Evolutionary conservation across 2,888 invertebrate genomes (phyloP).

Genomic region (Drosophila pegasa): DNA sequence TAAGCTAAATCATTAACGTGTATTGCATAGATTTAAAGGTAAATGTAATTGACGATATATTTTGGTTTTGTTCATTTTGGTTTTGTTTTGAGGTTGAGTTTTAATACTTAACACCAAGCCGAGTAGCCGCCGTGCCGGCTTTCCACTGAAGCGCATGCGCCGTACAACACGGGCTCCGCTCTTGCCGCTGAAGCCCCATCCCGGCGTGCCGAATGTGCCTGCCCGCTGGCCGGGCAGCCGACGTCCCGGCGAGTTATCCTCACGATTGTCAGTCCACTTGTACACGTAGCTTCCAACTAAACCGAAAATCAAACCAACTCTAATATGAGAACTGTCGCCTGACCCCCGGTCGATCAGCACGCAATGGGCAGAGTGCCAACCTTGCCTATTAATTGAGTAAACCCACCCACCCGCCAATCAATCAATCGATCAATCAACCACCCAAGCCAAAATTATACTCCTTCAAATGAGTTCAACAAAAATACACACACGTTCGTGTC

Average conservation of each 20-base stretch:
- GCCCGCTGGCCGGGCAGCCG: not conserved
- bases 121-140: constrained; percentile 20
- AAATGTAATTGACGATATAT: constrained; percentile 19
- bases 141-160: constrained; percentile 59
- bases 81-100: constrained; percentile 38
- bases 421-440: constrained; percentile 19
- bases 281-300: constrained; percentile 18
- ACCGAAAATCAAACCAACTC: constrained; percentile 30
- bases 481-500: constrained; percentile 39
- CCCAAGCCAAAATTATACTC: constrained; percentile 42
- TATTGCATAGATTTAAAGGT: constrained; percentile 33
- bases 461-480: constrained; percentile 45
- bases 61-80: constrained; percentile 3
- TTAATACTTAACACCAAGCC: constrained; percentile 65
- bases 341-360: constrained; percentile 10
- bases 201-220: not conserved
- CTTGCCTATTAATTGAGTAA: constrained; percentile 13
- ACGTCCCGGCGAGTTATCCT: not conserved
- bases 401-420: constrained; percentile 14
- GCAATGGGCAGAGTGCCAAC: constrained; percentile 3
- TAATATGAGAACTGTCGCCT: constrained; percentile 5
- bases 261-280: constrained; percentile 2
- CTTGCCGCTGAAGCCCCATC: constrained; percentile 1
- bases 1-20: constrained; percentile 60
- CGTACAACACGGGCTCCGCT: constrained; percentile 13